phyloP scores from a whole-genome alignment of 2,888 invertebrate species.

The Ormyrus thymus region DNA sequence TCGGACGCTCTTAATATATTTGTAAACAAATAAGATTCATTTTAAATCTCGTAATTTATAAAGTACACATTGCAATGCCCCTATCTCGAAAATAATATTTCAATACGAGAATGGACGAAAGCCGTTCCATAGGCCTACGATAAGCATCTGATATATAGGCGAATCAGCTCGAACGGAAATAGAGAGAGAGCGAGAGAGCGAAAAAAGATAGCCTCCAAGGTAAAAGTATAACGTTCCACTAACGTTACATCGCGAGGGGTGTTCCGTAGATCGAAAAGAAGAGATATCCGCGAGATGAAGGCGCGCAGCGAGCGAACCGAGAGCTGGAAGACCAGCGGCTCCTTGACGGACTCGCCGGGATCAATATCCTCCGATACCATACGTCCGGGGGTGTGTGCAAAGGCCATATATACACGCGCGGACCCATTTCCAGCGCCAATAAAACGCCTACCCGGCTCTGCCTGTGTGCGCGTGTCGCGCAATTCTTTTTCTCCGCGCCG shows the following conservation, averaged over 20 bases:
- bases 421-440: slow-evolving; percentile 73
- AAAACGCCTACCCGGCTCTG: slow-evolving; percentile 67
- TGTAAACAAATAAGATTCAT: too few species aligned
- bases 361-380: slow-evolving; percentile 75
- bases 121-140: slow-evolving; percentile 18
- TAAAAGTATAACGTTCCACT: slow-evolving; percentile 23
- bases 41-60: too few species aligned
- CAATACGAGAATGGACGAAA: slow-evolving; percentile 15
- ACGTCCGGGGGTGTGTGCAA: slow-evolving; percentile 62
- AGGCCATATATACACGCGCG: slow-evolving; percentile 65
- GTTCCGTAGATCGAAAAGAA: slow-evolving; percentile 49
- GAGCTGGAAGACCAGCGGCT: slow-evolving; percentile 71
- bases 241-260: neutral
- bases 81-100: too few species aligned
- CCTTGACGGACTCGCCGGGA: slow-evolving; percentile 73
- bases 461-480: slow-evolving; percentile 70
- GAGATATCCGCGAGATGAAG: slow-evolving; percentile 45
- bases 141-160: slow-evolving; percentile 42
- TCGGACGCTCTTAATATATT: too few species aligned
- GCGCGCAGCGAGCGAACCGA: slow-evolving; percentile 22
- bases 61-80: too few species aligned
- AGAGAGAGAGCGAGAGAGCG: slow-evolving; percentile 15
- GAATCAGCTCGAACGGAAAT: slow-evolving; percentile 1
- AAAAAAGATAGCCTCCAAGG: slow-evolving; percentile 43
- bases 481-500: slow-evolving; percentile 66